Percentiles rank a stretch among this genome's conserved stretches.
Conservation (phyloP, 92 coral and sea anemone species). For the Epizoanthus stellaris region DNA sequence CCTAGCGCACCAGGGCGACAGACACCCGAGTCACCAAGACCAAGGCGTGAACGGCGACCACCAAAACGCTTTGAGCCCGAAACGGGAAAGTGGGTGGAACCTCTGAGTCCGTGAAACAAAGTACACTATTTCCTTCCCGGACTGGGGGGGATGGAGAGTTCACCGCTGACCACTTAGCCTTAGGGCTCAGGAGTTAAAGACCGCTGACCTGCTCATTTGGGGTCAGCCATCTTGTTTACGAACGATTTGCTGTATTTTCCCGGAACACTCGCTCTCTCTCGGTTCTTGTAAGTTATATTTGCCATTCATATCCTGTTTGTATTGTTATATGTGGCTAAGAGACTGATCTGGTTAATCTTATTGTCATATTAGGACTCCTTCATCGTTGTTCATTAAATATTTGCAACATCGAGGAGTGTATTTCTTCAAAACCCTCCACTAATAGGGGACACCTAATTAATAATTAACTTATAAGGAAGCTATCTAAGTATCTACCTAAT, state of each 20-base stretch:
- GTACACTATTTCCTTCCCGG: slow-evolving; percentile 1
- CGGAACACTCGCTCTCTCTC: no score
- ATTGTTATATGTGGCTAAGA: not conserved
- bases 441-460: slow-evolving; percentile 20
- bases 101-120: not conserved
- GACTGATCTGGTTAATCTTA: not conserved
- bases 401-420: slow-evolving; percentile 4
- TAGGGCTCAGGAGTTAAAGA: not conserved
- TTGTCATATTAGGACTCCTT: slow-evolving; percentile 1
- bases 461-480: slow-evolving; percentile 16
- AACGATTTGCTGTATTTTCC: no score
- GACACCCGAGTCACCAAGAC: no score
- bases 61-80: slow-evolving; percentile 1
- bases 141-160: slow-evolving; percentile 6
- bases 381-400: not conserved
- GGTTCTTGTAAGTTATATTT: no score
- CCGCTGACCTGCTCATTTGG: not conserved
- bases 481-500: slow-evolving; percentile 21
- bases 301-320: no score
- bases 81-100: slow-evolving; percentile 9
- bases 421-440: slow-evolving; percentile 16
- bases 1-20: not conserved
- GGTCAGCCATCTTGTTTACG: no score
- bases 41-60: no score
- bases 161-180: not conserved